These are phyloP conservation scores for Elysia crispata DNA, from an alignment of 2,888 invertebrate genomes.

Conservation along the genomic window DNA sequence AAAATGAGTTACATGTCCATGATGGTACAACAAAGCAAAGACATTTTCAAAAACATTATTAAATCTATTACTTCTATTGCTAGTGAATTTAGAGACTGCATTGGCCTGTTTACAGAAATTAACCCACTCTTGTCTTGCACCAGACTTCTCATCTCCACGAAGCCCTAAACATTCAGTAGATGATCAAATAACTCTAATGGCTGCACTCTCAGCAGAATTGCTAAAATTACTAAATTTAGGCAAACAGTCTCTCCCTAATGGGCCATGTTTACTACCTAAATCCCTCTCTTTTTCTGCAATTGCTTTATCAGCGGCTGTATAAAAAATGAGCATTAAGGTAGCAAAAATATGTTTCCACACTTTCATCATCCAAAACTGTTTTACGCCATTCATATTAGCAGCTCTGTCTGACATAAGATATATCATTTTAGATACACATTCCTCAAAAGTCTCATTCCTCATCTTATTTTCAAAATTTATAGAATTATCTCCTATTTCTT, in stretches of 20 bases:
- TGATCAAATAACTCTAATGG: background rate
- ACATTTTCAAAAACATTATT: slow-evolving; percentile 27
- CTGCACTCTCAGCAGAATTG: background rate
- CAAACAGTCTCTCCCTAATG: background rate
- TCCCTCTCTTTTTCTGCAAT: background rate
- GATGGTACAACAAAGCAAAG: background rate
- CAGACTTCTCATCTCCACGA: slow-evolving; percentile 26
- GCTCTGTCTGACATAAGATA: slow-evolving; percentile 28
- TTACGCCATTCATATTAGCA: slow-evolving; percentile 6
- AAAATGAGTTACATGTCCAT: background rate
- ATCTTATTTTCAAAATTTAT: background rate
- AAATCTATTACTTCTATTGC: slow-evolving; percentile 9
- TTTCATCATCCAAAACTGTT: background rate
- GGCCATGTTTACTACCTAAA: background rate
- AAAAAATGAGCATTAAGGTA: slow-evolving; percentile 23
- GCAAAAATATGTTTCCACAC: background rate
- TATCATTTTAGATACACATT: slow-evolving; percentile 9
- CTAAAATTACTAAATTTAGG: background rate
- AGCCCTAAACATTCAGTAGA: slow-evolving; percentile 14
- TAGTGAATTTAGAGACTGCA: slow-evolving; percentile 6
- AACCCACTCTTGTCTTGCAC: slow-evolving; percentile 1
- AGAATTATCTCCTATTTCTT: background rate
- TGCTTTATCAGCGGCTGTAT: background rate
- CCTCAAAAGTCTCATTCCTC: background rate
- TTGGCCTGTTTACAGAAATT: background rate